Evolutionary conservation across 2,888 invertebrate species (phyloP), one percentile per base, ranked within the genome.

Genomic region (Dolichopus griseipennis): DNA sequence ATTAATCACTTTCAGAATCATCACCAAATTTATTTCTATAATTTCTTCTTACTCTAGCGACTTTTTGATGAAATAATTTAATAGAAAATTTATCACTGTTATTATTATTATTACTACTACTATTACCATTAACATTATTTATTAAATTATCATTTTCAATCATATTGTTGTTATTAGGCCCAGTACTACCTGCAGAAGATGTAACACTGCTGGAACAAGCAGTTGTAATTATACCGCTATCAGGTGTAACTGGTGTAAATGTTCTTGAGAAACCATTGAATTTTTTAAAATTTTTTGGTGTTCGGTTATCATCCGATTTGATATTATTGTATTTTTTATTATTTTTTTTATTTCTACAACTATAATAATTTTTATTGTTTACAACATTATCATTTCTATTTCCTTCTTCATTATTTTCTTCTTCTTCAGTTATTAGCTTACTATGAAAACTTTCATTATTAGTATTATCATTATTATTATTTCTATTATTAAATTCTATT

Each of bases 1-100:
- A 8, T 77, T 78, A 84, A 78, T 87, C 88, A 65, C 88, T 88
- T 76, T 88, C 88, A 0, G 88, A 87, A 71, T 88, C 87, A 69
- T 76, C 76, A 41, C 77, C 81, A 78, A 88, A 84, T 74, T 86
- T 87, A 77, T 83, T 86, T 73, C 87, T 83, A 77, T 87, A 86
- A 77, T 87, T 87, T 69, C 87, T 82, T 8, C 87, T 83, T 1
- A 86, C 85, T 73, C 86, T 85, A 75, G 87, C 86, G 61, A 87
- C 83, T 63, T 87, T 83, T 70, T 86, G 87, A 65, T 76, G 75
- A 70, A 75, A 76, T 68, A 75, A 68, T 71, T 74, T 75, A 27
- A 74, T 72, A 7, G 74, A 71, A 20, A 72, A 70, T 65, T 73
- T 72, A 64, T 73, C 73, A 68, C 68, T 71, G 66, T 70, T 71